phyloP scores from a whole-genome alignment of 2,888 invertebrate species.

The Drosophila tanythrix region DNA sequence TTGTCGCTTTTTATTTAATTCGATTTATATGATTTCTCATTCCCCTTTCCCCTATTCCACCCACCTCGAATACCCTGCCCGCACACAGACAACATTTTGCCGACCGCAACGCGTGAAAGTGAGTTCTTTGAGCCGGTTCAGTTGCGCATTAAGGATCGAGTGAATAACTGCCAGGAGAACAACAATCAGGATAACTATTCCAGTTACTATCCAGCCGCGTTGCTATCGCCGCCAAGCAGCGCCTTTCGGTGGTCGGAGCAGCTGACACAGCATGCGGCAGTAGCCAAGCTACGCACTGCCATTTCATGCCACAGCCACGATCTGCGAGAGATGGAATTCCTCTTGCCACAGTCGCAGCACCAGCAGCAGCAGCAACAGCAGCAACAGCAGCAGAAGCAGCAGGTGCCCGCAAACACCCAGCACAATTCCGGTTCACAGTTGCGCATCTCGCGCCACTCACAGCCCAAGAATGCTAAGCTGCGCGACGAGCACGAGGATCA shows the following conservation, averaged over 20 bases:
- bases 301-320: conserved; percentile 77
- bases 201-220: conserved; percentile 46
- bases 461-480: conserved; percentile 69
- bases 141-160: conserved; percentile 56
- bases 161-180: conserved; percentile 31
- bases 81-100: conserved; percentile 65
- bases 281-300: conserved; percentile 79
- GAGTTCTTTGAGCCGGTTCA: conserved; percentile 54
- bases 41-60: background rate
- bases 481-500: conserved; percentile 50
- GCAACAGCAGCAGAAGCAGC: conserved; percentile 68
- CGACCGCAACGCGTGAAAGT: conserved; percentile 40
- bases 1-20: conserved; percentile 48
- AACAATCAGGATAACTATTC: conserved; percentile 67
- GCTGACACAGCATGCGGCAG: conserved; percentile 75
- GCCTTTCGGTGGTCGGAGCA: conserved; percentile 79
- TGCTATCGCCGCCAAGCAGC: conserved; percentile 49
- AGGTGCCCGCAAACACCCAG: conserved; percentile 81
- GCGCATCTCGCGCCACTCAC: conserved; percentile 76
- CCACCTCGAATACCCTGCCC: background rate
- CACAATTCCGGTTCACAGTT: conserved; percentile 82
- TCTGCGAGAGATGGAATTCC: conserved; percentile 84
- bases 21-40: conserved; percentile 44
- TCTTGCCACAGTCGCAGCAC: conserved; percentile 68
- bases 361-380: conserved; percentile 41